Percentiles rank a stretch among this genome's conserved stretches.
Conservation (phyloP, 2,797 vertebrate genomes). For the Neopelma chrysocephalum region DNA sequence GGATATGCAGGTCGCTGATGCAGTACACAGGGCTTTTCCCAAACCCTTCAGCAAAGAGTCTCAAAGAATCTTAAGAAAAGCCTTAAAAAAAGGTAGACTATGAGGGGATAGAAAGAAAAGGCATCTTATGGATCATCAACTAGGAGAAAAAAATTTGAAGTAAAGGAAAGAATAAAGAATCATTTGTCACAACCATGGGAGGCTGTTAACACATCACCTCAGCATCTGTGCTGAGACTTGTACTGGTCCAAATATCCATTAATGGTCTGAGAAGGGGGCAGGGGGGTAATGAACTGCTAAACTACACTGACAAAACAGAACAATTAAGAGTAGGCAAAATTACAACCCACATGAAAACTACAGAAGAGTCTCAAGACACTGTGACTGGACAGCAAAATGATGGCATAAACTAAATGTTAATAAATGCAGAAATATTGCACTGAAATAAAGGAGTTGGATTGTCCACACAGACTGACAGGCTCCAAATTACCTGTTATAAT, state of each 20-base stretch:
- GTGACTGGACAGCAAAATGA: not conserved
- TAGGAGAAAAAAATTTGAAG: not conserved
- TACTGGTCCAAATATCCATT: not conserved
- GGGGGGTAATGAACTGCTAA: not conserved
- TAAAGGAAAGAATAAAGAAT: not conserved
- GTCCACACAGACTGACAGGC: not conserved
- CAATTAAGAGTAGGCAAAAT: not conserved
- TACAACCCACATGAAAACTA: not conserved
- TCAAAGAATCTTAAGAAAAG: not conserved
- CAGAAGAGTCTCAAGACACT: not conserved
- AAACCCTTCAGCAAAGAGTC: not conserved
- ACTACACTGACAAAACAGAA: not conserved
- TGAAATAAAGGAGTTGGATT: not conserved
- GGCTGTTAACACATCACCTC: not conserved
- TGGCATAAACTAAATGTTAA: conserved; percentile 34
- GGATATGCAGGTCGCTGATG: not conserved
- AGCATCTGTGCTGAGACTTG: not conserved
- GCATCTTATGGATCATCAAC: not conserved
- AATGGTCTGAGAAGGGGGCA: not conserved
- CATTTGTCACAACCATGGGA: not conserved
- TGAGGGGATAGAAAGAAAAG: not conserved
- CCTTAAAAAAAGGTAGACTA: not conserved
- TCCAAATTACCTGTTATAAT: not conserved
- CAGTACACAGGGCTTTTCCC: not conserved
- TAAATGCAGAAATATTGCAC: conserved; percentile 25